These are phyloP conservation scores for Echeneis naucrates DNA, from an alignment of 2,797 vertebrate genomes.

Conservation along the genomic window DNA sequence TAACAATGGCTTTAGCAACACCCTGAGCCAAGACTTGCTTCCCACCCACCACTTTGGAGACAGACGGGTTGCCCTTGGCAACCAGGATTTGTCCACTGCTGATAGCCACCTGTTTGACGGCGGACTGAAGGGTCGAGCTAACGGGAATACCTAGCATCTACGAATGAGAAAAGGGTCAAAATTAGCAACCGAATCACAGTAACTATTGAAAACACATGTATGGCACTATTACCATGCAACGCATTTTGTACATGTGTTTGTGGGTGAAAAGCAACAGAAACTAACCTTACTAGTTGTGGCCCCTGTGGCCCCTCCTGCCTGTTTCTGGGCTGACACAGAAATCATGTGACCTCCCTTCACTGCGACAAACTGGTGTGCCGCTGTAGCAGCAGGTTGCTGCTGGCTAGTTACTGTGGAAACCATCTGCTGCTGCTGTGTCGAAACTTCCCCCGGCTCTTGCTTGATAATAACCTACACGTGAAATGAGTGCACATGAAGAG, in stretches of 20 bases:
- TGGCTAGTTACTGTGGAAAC: conserved; percentile 86
- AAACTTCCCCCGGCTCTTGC: conserved; percentile 95
- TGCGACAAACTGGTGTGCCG: conserved; percentile 93
- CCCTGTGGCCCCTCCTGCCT: conserved; percentile 78
- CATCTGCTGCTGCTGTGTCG: conserved; percentile 86
- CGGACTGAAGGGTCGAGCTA: conserved; percentile 90
- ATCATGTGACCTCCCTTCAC: conserved; percentile 98
- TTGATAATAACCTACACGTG: conserved; percentile 95
- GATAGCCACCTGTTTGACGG: conserved; percentile 96
- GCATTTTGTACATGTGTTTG: background rate
- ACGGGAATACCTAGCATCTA: conserved; percentile 95
- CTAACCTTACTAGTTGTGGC: conserved; percentile 89
- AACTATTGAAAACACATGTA: background rate
- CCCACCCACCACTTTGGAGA: conserved; percentile 91
- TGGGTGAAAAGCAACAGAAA: background rate
- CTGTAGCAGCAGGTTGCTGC: conserved; percentile 79
- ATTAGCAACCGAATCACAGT: background rate
- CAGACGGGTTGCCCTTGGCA: conserved; percentile 91
- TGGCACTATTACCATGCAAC: background rate
- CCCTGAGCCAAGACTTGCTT: conserved; percentile 98
- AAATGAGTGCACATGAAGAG: conserved; percentile 25
- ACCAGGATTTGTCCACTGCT: conserved; percentile 97
- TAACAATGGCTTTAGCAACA: conserved; percentile 97
- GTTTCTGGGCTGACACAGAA: conserved; percentile 95
- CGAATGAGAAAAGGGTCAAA: conserved; percentile 27